A percentile compares a stretch with the other conserved stretches of the same genome.
Conservation (phyloP, 2,113 vertebrate genomes). For the Condylura cristata region DNA sequence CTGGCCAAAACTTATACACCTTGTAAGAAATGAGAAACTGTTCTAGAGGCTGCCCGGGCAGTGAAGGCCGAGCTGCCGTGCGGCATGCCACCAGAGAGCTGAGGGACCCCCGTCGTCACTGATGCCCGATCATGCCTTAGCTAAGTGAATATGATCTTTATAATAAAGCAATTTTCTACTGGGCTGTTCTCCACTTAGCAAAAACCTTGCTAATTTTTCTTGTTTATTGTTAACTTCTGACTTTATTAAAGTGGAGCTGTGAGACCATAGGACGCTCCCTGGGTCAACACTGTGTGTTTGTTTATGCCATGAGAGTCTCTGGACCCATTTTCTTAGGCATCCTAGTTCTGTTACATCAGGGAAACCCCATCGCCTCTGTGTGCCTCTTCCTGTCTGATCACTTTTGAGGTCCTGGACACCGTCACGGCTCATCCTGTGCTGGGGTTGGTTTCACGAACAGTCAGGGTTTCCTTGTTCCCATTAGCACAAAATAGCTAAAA, state of each 20-base stretch:
- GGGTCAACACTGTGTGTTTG: background rate
- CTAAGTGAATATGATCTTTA: conserved; percentile 24
- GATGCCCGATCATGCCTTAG: conserved; percentile 47
- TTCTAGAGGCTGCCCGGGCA: background rate
- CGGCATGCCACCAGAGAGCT: background rate
- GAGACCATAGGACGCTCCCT: background rate
- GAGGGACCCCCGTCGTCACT: background rate
- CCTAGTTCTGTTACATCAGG: conserved; percentile 18
- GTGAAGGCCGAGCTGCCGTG: background rate
- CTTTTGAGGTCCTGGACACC: background rate
- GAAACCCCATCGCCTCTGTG: background rate
- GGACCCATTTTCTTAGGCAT: conserved; percentile 31
- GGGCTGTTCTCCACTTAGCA: conserved; percentile 25
- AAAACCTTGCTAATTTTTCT: conserved; percentile 13
- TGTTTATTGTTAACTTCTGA: conserved; percentile 43
- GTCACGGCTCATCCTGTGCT: background rate
- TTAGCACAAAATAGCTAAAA: conserved; percentile 41
- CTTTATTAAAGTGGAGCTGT: conserved; percentile 47
- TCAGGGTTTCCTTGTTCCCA: conserved; percentile 40
- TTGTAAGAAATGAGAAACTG: conserved; percentile 30
- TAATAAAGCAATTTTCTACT: conserved; percentile 52
- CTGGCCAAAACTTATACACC: background rate
- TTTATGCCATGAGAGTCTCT: conserved; percentile 33
- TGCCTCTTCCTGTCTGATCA: background rate
- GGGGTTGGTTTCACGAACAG: conserved; percentile 12